phyloP scores from a whole-genome alignment of 2,797 vertebrate genomes.

The Ctenopoma multispine region DNA sequence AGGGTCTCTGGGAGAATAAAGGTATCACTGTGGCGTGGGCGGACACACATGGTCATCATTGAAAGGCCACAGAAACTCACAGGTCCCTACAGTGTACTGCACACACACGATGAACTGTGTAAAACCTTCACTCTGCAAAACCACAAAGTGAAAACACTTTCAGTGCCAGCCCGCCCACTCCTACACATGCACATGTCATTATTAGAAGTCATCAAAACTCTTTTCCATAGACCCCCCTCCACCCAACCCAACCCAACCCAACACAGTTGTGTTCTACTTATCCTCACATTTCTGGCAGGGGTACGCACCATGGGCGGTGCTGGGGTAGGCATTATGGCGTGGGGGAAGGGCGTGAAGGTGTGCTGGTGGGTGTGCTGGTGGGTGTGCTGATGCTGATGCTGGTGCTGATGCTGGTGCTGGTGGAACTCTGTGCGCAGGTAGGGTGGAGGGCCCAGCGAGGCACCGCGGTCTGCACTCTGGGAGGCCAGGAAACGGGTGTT shows the following conservation, averaged over 20 bases:
- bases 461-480: constrained; percentile 94
- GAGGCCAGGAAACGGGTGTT: constrained; percentile 98
- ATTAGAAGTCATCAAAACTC: constrained; percentile 29
- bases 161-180: constrained; percentile 13
- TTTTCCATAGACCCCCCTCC: neutral
- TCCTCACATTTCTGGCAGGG: constrained; percentile 98
- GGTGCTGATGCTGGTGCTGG: constrained; percentile 95
- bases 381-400: constrained; percentile 98
- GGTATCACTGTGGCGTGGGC: constrained; percentile 67
- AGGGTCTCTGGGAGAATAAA: constrained; percentile 76
- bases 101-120: constrained; percentile 55
- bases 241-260: constrained; percentile 36
- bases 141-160: constrained; percentile 41
- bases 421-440: constrained; percentile 99
- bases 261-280: constrained; percentile 88
- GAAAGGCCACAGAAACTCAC: constrained; percentile 52
- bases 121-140: constrained; percentile 37
- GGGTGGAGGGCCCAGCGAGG: constrained; percentile 91
- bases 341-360: constrained; percentile 98
- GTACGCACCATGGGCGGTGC: constrained; percentile 99
- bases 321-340: constrained; percentile 98
- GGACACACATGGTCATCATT: constrained; percentile 72
- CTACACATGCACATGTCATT: constrained; percentile 39
- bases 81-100: constrained; percentile 31
- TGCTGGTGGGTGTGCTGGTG: constrained; percentile 99